Base-by-base conservation (phyloP, 2,888 invertebrate genomes). In the Dynastes hyllus region DNA sequence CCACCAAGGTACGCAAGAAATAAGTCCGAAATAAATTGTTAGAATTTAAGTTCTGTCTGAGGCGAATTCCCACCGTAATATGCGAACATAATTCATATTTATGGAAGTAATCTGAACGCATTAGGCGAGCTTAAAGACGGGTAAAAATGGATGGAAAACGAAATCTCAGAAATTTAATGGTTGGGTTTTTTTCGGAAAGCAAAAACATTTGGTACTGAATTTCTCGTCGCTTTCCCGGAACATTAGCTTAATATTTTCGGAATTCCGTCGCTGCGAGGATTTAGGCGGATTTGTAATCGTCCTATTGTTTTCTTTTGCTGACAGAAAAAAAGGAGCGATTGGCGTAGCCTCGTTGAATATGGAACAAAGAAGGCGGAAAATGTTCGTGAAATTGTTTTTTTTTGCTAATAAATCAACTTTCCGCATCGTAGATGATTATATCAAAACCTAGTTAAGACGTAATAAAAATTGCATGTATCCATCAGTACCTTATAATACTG, bases 71-170 rank as follows among this genome's bases (percentile, higher is more conserved):
- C 58, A 58, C 37, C 70, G 73, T 73, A 73, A 73, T 73, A 73
- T 73, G 58, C 73, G 29, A 73, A 58, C 73, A 73, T 73, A 73
- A 73, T 73, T 73, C 73, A 73, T 73, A 73, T 73, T 73, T 73
- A 73, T 73, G 73, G 73, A 55, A 73, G 53, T 58, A 73, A 73
- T 73, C 73, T 73, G 16, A 40, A 37, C 73, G 73, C 58, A 73
- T 58, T 73, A 73, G 58, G 37, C 58, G 55, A 16, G 58, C 53
- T 58, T 73, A 73, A 73, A 73, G 73, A 9, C 73, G 58, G 58
- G 73, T 58, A 73, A 73, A 73, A 73, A 73, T 73, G 73, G 73
- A 73, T 40, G 58, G 73, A 45, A 67, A 45, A 45, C 73, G 37
- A 73, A 73, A 73, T 73, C 73, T 73, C 58, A 40, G 70, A 58